Evolutionary conservation across 2,888 invertebrate species (phyloP).

Genomic region (Caenorhabditis virilis): DNA sequence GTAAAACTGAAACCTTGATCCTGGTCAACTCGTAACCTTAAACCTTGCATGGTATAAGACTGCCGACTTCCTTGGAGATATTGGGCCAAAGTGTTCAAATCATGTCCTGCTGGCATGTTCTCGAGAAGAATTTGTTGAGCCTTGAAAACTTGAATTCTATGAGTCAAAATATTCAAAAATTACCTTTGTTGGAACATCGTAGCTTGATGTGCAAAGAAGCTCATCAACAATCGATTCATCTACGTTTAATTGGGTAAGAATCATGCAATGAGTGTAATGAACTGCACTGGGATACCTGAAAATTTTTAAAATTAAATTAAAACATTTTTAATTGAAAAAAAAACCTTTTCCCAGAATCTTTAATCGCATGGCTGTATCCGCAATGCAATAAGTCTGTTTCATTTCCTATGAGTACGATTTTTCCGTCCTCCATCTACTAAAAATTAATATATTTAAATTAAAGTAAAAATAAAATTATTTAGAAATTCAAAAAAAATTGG

Average conservation of each 20-base stretch:
- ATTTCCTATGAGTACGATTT: constrained; percentile 63
- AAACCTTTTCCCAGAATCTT: constrained; percentile 60
- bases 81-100: constrained; percentile 53
- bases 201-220: constrained; percentile 54
- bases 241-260: constrained; percentile 50
- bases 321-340: constrained; percentile 7
- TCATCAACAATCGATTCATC: constrained; percentile 58
- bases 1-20: constrained; percentile 53
- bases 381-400: constrained; percentile 64
- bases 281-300: constrained; percentile 62
- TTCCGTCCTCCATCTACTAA: constrained; percentile 60
- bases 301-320: constrained; percentile 2
- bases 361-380: constrained; percentile 60
- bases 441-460: background rate
- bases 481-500: constrained; percentile 18
- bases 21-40: constrained; percentile 59
- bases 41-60: constrained; percentile 61
- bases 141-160: constrained; percentile 3
- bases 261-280: constrained; percentile 63
- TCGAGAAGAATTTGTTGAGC: constrained; percentile 45
- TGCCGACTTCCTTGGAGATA: constrained; percentile 55
- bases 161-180: constrained; percentile 1
- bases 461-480: constrained; percentile 1
- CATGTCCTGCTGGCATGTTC: constrained; percentile 63
- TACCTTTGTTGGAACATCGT: constrained; percentile 55